Base-by-base conservation (phyloP, 1,140 invertebrate species). In the Cotesia vestalis region DNA sequence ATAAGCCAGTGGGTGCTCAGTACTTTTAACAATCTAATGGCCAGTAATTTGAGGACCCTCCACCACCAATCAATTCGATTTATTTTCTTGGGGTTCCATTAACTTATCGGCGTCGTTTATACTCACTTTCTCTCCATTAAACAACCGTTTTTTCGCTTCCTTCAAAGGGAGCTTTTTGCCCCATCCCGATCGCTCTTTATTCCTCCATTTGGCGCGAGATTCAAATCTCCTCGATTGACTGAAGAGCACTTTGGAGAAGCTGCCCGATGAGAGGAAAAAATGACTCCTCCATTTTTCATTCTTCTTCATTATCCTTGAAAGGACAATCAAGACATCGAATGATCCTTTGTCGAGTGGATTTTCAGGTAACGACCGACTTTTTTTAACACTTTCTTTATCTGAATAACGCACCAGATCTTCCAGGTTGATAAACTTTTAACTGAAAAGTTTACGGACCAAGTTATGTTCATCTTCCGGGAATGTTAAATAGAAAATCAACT, bases 21-120 rank as follows among this genome's bases (percentile, higher is more conserved):
- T 46, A 46, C 40, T 59, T 59, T 59, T 20, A 59, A 59, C 57
- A 59, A 59, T 59, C 57, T 59, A 59, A 59, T 59, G 57, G 57
- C 57, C 57, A 27, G 57, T 59, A 59, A 59, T 59, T 59, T 35
- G 57, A 59, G 57, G 57, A 59, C 14, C 20, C 57, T 59, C 57
- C 40, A 9, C 40, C 57, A 8, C 20, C 57, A 59, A 3, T 59
- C 14, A 59, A 59, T 59, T 59, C 57, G 57, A 59, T 59, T 59
- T 20, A 59, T 59, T 59, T 55, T 20, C 57, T 9, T 17, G 5
- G 20, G 17, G n/a, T 27, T 59, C 17, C 9, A 20, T 59, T 20
- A 8, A 59, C 57, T 59, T 59, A 59, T 59, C 57, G 20, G 14
- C 57, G 9, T 59, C 57, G 20, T 59, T 59, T 20, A 59, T 59